These are phyloP conservation scores for Apostichopus parvimensis DNA, from an alignment of 35 echinoderm and acorn worm species.

Conservation along the genomic window DNA sequence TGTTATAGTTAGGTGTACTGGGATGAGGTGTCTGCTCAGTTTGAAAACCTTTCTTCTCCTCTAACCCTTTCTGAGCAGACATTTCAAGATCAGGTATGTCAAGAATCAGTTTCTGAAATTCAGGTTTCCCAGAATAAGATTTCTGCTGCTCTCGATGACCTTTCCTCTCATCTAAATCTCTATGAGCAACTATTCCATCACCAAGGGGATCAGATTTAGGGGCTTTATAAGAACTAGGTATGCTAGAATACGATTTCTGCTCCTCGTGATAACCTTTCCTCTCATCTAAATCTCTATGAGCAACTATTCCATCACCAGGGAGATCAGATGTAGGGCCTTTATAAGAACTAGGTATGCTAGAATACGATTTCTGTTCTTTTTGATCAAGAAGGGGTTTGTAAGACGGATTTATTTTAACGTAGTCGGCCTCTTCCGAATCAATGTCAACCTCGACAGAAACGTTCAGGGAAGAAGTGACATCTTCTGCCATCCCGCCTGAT, in stretches of 20 bases:
- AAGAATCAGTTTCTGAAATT: neutral
- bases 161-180: no score
- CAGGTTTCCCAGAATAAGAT: no score
- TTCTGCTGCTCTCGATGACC: no score
- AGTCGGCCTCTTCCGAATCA: constrained; percentile 27
- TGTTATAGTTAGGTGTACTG: neutral
- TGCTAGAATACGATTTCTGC: neutral
- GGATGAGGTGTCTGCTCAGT: neutral
- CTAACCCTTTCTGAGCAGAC: neutral
- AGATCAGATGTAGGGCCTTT: neutral
- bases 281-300: neutral
- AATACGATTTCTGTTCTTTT: neutral
- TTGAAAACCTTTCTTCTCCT: neutral
- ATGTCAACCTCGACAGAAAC: constrained; percentile 62
- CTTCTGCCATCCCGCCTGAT: constrained; percentile 13
- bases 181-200: no score
- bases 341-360: neutral
- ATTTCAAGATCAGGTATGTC: neutral
- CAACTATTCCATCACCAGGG: constrained; percentile 12
- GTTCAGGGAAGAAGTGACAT: constrained; percentile 25
- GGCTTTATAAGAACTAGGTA: neutral
- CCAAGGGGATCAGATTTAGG: no score
- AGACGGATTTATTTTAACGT: neutral
- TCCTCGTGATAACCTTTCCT: neutral
- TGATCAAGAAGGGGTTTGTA: neutral